Conservation (phyloP, 2,797 vertebrate genomes). For the Florisuga fusca region DNA sequence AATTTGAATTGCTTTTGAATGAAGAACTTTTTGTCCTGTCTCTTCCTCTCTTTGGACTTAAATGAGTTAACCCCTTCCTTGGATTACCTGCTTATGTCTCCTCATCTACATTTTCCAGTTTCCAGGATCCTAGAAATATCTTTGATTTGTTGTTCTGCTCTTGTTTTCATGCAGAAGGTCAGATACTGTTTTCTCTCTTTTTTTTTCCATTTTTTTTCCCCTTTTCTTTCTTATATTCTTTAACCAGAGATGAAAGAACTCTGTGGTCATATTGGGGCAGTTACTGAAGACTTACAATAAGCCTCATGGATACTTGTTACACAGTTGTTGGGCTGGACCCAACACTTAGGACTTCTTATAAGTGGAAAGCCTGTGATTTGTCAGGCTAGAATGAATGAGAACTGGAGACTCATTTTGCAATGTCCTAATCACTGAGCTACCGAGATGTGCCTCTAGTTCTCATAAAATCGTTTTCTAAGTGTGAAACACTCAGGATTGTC, state of each 20-base stretch:
- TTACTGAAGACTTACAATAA: background rate
- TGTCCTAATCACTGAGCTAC: background rate
- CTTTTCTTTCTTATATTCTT: background rate
- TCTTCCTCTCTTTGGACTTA: background rate
- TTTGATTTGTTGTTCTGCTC: background rate
- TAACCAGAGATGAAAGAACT: background rate
- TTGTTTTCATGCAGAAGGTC: background rate
- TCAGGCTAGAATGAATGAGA: background rate
- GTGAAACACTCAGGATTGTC: background rate
- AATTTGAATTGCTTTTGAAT: background rate
- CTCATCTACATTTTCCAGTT: background rate
- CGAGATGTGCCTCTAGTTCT: background rate
- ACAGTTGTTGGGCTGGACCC: background rate
- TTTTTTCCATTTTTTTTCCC: too few relatives aligned
- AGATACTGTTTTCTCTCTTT: too few relatives aligned
- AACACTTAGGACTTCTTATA: background rate
- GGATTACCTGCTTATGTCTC: rapidly evolving
- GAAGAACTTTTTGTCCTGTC: background rate
- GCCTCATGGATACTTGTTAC: background rate
- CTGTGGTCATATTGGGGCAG: background rate
- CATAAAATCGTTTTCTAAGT: background rate
- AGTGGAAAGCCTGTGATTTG: background rate
- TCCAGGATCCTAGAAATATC: background rate
- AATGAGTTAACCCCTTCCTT: background rate
- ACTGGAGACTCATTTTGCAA: background rate